A percentile compares a stretch with the other conserved stretches of the same genome.
Evolutionary conservation across 2,113 vertebrate species (phyloP).

Genomic region (Oostethus manadensis): DNA sequence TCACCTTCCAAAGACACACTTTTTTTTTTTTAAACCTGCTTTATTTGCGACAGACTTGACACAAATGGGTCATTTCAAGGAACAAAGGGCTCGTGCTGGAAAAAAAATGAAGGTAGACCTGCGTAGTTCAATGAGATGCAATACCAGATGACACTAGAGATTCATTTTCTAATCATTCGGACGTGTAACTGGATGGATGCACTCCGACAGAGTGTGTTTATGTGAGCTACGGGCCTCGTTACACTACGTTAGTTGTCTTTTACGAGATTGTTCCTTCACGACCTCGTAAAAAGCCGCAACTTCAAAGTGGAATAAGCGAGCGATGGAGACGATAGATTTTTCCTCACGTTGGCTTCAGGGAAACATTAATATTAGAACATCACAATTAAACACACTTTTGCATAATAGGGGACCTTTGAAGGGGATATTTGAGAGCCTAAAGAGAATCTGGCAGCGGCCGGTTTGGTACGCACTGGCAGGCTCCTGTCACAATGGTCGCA

Average conservation of each 20-base stretch:
- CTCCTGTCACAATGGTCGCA: conserved; percentile 36
- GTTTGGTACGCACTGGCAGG: conserved; percentile 13
- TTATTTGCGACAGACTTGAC: conserved; percentile 22
- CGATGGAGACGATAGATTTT: no score
- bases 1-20: conserved; percentile 32
- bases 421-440: neutral
- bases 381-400: no score
- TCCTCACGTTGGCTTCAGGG: no score
- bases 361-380: no score
- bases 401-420: no score
- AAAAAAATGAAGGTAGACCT: neutral
- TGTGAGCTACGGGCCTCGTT: no score
- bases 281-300: no score
- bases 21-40: conserved; percentile 33
- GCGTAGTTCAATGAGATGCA: neutral
- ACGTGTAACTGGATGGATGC: no score
- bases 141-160: neutral
- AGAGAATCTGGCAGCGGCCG: conserved; percentile 6
- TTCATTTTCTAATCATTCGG: neutral
- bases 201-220: no score
- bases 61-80: conserved; percentile 29
- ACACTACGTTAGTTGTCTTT: no score
- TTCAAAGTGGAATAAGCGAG: no score
- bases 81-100: neutral
- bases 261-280: no score